These are phyloP conservation scores for Gymnobelideus leadbeateri DNA, from an alignment of 2,113 vertebrate species.

Conservation along the genomic window DNA sequence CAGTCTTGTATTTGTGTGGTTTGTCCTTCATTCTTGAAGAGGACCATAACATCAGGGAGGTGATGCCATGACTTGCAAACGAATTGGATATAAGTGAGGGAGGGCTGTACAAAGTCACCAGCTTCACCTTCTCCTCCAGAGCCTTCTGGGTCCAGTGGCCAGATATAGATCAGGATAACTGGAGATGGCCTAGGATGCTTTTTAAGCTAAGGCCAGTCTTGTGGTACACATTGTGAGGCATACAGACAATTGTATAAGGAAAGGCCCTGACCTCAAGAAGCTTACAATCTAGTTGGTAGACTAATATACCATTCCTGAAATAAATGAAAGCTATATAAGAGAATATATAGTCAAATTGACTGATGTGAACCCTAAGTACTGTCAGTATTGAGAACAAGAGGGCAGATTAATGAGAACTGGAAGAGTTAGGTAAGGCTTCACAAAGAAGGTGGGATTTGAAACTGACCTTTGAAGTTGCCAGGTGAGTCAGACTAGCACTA, in stretches of 20 bases:
- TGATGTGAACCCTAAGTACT: neutral
- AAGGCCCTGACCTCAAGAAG: neutral
- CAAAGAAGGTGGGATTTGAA: neutral
- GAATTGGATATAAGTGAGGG: too few relatives aligned
- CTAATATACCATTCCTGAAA: neutral
- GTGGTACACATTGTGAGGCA: neutral
- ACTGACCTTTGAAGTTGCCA: neutral
- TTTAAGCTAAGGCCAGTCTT: neutral
- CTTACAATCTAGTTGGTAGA: neutral
- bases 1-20: too few relatives aligned
- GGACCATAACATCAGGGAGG: too few relatives aligned
- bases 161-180: too few relatives aligned
- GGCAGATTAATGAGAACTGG: neutral
- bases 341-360: neutral
- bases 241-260: neutral
- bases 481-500: neutral
- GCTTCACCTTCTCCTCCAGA: too few relatives aligned
- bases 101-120: too few relatives aligned
- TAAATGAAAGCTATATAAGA: neutral
- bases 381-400: neutral
- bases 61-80: too few relatives aligned
- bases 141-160: too few relatives aligned
- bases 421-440: neutral
- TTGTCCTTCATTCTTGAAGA: too few relatives aligned
- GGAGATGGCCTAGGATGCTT: too few relatives aligned